Base-by-base conservation (phyloP, 2,113 vertebrate genomes). In the Apodemus speciosus region DNA sequence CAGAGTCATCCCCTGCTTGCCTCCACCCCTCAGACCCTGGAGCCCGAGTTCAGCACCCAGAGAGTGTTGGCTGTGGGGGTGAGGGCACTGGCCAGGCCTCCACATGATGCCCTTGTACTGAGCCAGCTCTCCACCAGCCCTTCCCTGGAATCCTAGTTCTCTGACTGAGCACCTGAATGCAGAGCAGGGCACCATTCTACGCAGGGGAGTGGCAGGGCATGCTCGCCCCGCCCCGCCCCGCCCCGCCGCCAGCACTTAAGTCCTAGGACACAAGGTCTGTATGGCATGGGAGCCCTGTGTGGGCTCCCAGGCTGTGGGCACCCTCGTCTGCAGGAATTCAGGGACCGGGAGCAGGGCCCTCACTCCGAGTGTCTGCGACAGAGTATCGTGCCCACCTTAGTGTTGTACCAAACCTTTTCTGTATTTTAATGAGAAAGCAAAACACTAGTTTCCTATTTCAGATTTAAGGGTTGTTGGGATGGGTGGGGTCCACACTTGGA, bases 371-470 rank as follows among this genome's bases (percentile, higher is more conserved):
- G 85, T 99, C 99, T 98, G 99, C 98, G 98, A 99, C 99, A 98
- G 98, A 99, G 99, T 99, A 99, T 99, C 99, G 93, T 97, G 92
- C 86, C 95, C 97, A 92, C 95, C 99, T 98, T 99, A 98, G 99
- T 99, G 99, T 99, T 99, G 99, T 99, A 99, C 99, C 98, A 96
- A 98, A 97, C 98, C 97, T 98, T 98, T 99, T 99, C 99, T 99
- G 99, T 99, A 99, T 99, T 99, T 99, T 99, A 99, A 99, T 98
- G 98, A 98, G 98, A 99, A 99, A 98, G 98, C 98, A 99, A 97
- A 99, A 99, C 99, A 99, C 99, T 99, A 99, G 99, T 99, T 99
- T 99, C 99, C 99, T 99, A 99, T 99, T 98, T 99, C 99, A 99
- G 98, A 98, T 97, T 98, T 98, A 98, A 98, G 97, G 98, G 96